These are phyloP conservation scores for Drosophila rhopaloa DNA, from an alignment of 1,140 invertebrate genomes.

Conservation along the genomic window DNA sequence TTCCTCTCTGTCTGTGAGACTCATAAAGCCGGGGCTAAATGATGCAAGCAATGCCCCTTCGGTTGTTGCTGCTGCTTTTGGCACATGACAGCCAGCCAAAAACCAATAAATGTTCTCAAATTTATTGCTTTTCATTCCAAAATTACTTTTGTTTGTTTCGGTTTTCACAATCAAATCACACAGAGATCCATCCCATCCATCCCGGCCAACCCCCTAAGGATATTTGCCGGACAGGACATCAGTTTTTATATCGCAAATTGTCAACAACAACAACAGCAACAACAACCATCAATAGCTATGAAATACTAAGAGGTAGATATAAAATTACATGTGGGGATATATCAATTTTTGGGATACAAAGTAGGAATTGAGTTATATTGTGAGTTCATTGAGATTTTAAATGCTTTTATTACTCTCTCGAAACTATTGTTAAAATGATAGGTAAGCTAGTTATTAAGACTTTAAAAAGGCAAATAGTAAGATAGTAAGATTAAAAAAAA, in stretches of 20 bases:
- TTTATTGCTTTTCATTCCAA: constrained; percentile 82
- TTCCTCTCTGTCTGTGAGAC: constrained; percentile 3
- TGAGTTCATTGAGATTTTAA: not conserved
- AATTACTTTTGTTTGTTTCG: constrained; percentile 79
- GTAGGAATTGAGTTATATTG: not conserved
- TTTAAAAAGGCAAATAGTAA: too few species aligned
- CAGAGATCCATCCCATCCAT: constrained; percentile 26
- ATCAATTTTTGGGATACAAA: constrained; percentile 18
- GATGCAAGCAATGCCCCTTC: constrained; percentile 62
- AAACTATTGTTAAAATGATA: too few species aligned
- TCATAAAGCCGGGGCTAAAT: constrained; percentile 65
- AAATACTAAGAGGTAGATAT: constrained; percentile 12
- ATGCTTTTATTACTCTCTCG: not conserved
- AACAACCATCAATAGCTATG: constrained; percentile 10
- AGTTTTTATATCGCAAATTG: constrained; percentile 51
- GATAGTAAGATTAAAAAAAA: too few species aligned
- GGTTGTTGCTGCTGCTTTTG: constrained; percentile 31
- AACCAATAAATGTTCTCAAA: constrained; percentile 84
- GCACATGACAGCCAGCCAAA: constrained; percentile 63
- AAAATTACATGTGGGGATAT: constrained; percentile 25
- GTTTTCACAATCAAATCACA: constrained; percentile 64
- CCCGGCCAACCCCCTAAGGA: constrained; percentile 34
- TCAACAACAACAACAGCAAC: constrained; percentile 24
- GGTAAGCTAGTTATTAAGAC: too few species aligned
- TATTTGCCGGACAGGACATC: constrained; percentile 53